phyloP scores from a whole-genome alignment of 2,113 vertebrate genomes.

The Perognathus longimembris region DNA sequence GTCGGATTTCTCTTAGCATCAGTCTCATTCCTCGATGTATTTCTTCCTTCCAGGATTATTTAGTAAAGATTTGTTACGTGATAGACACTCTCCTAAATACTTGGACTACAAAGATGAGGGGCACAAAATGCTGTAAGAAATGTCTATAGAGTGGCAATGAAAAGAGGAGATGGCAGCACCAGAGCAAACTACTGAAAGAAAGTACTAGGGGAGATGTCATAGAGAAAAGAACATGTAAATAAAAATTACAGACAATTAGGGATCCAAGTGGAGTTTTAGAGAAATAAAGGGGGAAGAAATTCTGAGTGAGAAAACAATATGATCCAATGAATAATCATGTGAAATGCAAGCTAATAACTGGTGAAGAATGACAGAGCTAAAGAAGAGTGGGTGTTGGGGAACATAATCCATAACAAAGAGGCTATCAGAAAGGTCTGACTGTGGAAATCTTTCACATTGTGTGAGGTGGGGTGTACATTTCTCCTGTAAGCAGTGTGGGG shows the following conservation, averaged over 20 bases:
- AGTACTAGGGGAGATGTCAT: neutral
- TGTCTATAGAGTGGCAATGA: neutral
- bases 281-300: neutral
- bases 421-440: neutral
- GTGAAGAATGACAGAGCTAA: neutral
- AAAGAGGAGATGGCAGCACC: neutral
- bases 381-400: neutral
- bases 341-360: neutral
- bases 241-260: neutral
- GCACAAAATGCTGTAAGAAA: neutral
- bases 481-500: neutral
- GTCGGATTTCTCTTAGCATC: neutral
- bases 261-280: neutral
- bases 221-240: neutral
- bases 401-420: neutral
- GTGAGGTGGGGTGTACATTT: neutral
- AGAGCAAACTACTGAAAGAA: neutral
- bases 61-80: neutral
- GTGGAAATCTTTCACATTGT: neutral
- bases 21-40: neutral
- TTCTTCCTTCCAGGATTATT: neutral
- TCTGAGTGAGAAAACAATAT: neutral
- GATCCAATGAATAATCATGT: neutral
- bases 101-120: neutral
- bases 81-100: neutral